A percentile compares a stretch with the other conserved stretches of the same genome.
Conservation (phyloP, 2,888 invertebrate species). For the Drosophila paucipuncta region DNA sequence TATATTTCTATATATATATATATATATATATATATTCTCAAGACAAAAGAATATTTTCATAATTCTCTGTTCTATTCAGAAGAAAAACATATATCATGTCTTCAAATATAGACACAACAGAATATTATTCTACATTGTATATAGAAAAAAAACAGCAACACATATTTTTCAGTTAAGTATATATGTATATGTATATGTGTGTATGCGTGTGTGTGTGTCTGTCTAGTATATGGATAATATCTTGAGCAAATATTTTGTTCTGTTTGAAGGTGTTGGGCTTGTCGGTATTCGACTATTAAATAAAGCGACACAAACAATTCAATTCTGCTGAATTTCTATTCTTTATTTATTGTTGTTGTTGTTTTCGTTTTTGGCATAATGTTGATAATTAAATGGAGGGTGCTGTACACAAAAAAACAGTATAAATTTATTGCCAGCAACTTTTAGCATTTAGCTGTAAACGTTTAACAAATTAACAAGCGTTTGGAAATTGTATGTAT, state of each 20-base stretch:
- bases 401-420: conserved; percentile 5
- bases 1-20: background rate
- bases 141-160: background rate
- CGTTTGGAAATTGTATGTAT: conserved; percentile 36
- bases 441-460: conserved; percentile 4
- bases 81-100: conserved; percentile 37
- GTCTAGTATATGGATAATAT: conserved; percentile 46
- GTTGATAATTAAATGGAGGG: background rate
- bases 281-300: conserved; percentile 40
- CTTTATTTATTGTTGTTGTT: background rate
- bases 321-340: conserved; percentile 36
- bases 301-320: conserved; percentile 39
- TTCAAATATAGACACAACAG: conserved; percentile 61
- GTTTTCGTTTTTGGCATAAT: conserved; percentile 18
- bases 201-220: conserved; percentile 1
- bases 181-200: background rate
- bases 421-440: conserved; percentile 1
- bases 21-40: conserved; percentile 16
- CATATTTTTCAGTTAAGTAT: conserved; percentile 6
- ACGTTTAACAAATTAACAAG: conserved; percentile 66
- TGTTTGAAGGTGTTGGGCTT: conserved; percentile 35
- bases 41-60: conserved; percentile 9
- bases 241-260: conserved; percentile 56
- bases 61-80: conserved; percentile 16
- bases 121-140: conserved; percentile 38